phyloP scores from a whole-genome alignment of 1,140 invertebrate genomes.

The Aphelenchoides fujianensis region DNA sequence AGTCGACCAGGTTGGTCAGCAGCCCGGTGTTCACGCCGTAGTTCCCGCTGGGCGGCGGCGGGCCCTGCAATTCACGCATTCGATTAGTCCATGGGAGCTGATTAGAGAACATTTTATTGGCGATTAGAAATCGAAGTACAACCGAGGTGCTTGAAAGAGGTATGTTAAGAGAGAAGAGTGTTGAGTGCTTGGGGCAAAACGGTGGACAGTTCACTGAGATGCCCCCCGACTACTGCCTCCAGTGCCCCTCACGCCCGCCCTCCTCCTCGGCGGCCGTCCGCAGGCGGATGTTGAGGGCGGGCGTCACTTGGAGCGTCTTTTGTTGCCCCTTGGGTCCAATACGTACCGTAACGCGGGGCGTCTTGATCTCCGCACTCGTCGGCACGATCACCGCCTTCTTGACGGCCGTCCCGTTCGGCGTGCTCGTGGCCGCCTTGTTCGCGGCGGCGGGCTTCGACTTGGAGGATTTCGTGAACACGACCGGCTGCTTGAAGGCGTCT shows the following conservation, averaged over 20 bases:
- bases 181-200: too few species aligned
- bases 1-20: constrained; percentile 52
- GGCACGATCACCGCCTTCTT: constrained; percentile 18
- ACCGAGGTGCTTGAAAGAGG: too few species aligned
- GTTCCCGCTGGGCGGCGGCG: constrained; percentile 35
- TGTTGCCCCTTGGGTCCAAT: constrained; percentile 5
- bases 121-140: too few species aligned
- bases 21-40: constrained; percentile 50
- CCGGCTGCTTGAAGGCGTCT: constrained; percentile 4
- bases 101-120: too few species aligned
- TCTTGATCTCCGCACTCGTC: constrained; percentile 7
- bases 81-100: too few species aligned
- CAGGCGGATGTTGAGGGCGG: constrained; percentile 10
- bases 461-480: constrained; percentile 2
- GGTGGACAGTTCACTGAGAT: too few species aligned
- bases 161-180: too few species aligned
- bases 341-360: constrained; percentile 26
- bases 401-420: not conserved
- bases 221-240: not conserved
- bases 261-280: not conserved
- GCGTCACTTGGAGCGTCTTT: not conserved
- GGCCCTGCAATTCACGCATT: too few species aligned
- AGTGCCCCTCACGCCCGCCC: too few species aligned
- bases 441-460: not conserved
- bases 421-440: too few species aligned